A percentile compares a stretch with the other conserved stretches of the same genome.
These are phyloP conservation scores for Augochlora pura DNA, from an alignment of 1,140 invertebrate species.

Conservation along the genomic window DNA sequence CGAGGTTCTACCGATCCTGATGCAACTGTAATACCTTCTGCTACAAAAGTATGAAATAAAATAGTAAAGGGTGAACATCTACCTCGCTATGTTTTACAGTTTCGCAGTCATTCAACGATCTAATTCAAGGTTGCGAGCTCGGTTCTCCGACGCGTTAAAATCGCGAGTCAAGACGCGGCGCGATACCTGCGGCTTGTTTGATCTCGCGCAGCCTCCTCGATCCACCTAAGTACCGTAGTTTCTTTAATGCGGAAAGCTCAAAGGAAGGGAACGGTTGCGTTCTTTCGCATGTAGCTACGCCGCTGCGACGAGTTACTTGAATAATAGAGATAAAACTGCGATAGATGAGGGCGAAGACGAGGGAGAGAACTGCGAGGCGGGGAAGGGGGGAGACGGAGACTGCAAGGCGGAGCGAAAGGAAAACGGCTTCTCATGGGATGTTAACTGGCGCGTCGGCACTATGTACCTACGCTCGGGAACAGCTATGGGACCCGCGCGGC, in stretches of 20 bases:
- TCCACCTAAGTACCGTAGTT: conserved; percentile 38
- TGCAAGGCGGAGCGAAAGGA: not conserved
- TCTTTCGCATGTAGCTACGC: conserved; percentile 36
- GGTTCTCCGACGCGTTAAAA: conserved; percentile 21
- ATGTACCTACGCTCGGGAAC: not conserved
- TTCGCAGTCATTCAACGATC: not conserved
- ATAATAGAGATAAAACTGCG: conserved; percentile 47
- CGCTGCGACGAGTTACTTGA: conserved; percentile 52
- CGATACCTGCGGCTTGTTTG: conserved; percentile 29
- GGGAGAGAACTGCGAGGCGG: not conserved
- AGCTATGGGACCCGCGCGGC: not conserved
- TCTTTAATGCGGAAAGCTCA: conserved; percentile 56
- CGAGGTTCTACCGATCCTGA: no score
- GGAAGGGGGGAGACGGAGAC: not conserved
- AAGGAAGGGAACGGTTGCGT: conserved; percentile 42
- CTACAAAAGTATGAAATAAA: no score
- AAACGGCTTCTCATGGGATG: conserved; percentile 55
- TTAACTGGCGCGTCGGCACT: conserved; percentile 40
- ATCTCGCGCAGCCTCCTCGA: conserved; percentile 48
- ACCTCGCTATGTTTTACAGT: no score
- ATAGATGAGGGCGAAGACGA: not conserved
- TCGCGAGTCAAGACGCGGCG: conserved; percentile 16
- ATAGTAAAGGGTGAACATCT: no score
- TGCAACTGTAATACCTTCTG: no score
- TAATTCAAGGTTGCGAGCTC: not conserved